Base-by-base conservation (phyloP, 2,888 invertebrate genomes). In the Pachycephus smyrnensis region DNA sequence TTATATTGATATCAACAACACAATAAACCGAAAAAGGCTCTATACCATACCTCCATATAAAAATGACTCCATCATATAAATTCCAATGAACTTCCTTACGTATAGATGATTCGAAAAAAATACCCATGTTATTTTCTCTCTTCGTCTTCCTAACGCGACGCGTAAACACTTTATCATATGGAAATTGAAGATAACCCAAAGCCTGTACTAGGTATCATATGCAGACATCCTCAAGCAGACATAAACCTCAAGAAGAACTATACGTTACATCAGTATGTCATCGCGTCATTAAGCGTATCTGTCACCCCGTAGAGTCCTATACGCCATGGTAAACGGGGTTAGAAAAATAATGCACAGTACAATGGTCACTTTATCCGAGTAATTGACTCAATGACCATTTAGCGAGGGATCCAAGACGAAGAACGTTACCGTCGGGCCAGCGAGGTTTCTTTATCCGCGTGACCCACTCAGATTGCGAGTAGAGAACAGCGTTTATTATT, bases 381-480 rank as follows among this genome's bases (percentile, higher is more conserved):
- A 90, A 90, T 90, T 90, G 90, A 89, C 88, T 89, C 88, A 89
- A 89, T 89, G 89, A 88, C 85, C 89, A 88, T 89, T 90, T 88
- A 88, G 86, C 85, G n/a, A n/a, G 36, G 73, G 83, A 84, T 84
- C 84, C 76, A 32, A 69, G 69, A 32, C 30, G 69, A 69, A 83
- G 84, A 82, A 79, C 81, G 79, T 84, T 73, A 73, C 77, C 83
- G 84, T 75, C 83, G 80, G 75, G 68, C 78, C 77, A 75, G 83
- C 83, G 84, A 85, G 84, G 81, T 86, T 87, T 87, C 87, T 88
- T 86, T 87, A 87, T 87, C 83, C 85, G 78, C 84, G 85, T 87
- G 87, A 88, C 88, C 87, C 85, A 86, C 84, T 88, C 85, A 83
- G 85, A 86, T 86, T 82, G 83, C 80, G 37, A 33, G 73, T 30